Evolutionary conservation across 2,113 vertebrate species (phyloP).

Genomic region (Zosterops pallidus): DNA sequence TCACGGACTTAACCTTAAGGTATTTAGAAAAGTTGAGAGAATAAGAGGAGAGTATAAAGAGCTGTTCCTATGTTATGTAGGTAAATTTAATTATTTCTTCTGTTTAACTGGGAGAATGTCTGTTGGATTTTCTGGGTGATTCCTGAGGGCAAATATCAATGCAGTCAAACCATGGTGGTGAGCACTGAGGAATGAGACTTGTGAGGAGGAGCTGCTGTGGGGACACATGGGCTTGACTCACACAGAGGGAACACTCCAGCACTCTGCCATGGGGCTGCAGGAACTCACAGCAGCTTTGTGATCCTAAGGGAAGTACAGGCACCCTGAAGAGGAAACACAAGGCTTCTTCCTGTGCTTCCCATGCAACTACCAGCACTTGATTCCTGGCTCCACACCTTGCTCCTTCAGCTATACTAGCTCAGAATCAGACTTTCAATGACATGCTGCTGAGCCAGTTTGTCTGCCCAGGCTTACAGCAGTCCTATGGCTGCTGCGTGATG

Average conservation of each 20-base stretch:
- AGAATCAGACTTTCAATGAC: background rate
- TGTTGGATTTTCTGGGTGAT: background rate
- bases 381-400: background rate
- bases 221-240: fast-evolving
- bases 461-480: background rate
- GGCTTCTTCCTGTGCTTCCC: background rate
- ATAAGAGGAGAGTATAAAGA: background rate
- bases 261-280: fast-evolving
- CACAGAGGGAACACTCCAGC: background rate
- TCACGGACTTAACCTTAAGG: background rate
- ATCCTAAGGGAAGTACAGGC: background rate
- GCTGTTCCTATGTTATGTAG: background rate
- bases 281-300: background rate
- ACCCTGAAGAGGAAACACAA: background rate
- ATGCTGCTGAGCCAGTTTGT: background rate
- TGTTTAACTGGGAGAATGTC: background rate
- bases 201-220: background rate
- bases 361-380: background rate
- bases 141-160: background rate
- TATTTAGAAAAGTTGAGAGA: background rate
- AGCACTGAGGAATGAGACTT: background rate
- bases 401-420: background rate
- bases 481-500: background rate
- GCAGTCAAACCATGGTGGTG: background rate
- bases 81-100: background rate